Evolutionary conservation across 2,888 invertebrate genomes (phyloP), one percentile per base, ranked within the genome.

Genomic region (Fragum whitleyi): DNA sequence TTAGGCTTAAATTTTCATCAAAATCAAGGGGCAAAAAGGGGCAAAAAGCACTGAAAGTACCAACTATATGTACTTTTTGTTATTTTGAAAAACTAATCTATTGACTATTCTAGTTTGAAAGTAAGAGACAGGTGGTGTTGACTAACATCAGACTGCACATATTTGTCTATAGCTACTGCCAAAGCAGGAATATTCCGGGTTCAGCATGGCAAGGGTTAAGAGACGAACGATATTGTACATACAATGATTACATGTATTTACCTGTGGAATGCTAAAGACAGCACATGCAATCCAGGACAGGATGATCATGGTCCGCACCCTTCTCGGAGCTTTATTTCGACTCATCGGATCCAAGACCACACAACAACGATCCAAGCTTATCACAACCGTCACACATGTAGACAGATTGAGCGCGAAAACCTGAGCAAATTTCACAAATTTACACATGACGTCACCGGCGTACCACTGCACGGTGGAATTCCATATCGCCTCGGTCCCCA

Each of bases 401-500:
- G 97, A 97, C 83, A 97, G 94, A 92, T 97, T 97, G 72, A 97
- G 94, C 70, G 97, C 96, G 91, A 97, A 97, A 96, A 97, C 90
- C 94, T 97, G 97, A 67, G 96, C 94, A 87, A 96, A 96, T 93
- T 97, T 97, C 90, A 97, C 96, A 73, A 97, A 87, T 94, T 97
- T 97, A 94, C 97, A 97, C 59, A 96, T 95, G 14, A 95, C 93
- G 90, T 97, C 96, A 1, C 97, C 97, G 19, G 96, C 97, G 65
- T 96, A 94, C 97, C 97, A 97, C 82, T 96, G 96, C 0, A 97
- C 97, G 0, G 96, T 96, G 74, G 96, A 96, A 57, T 96, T 96
- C 97, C 97, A 97, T 0, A 96, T 95, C 0, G 97, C 96, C 90
- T 97, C 97, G 0, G 97, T 97, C 3, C 96, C 96, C 83, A 97